A percentile compares a stretch with the other conserved stretches of the same genome.
Conservation (phyloP, 2,113 vertebrate genomes). For the Rhizomys pruinosus region DNA sequence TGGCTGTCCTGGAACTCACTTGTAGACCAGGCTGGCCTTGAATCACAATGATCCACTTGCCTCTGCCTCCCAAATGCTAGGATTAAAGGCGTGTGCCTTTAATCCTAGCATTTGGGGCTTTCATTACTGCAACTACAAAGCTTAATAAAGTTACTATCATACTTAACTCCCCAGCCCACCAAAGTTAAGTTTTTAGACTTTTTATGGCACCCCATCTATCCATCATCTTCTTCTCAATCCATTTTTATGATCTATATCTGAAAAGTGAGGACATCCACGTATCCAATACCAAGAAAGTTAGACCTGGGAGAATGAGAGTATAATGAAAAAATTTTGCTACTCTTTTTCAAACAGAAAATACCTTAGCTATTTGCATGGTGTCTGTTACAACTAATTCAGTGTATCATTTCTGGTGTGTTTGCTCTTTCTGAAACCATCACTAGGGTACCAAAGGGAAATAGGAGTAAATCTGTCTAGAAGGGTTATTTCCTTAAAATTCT, state of each 20-base stretch:
- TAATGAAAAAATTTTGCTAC: neutral
- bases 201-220: neutral
- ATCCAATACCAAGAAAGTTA: slow-evolving; percentile 4
- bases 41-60: too few relatives aligned
- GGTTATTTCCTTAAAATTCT: neutral
- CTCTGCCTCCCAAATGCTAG: too few relatives aligned
- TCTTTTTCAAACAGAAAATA: slow-evolving; percentile 5
- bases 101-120: too few relatives aligned
- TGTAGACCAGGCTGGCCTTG: too few relatives aligned
- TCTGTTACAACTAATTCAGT: neutral
- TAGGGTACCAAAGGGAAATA: neutral
- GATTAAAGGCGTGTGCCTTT: too few relatives aligned
- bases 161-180: neutral
- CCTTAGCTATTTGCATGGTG: neutral
- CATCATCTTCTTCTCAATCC: neutral
- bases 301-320: neutral
- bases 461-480: neutral
- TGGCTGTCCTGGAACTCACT: too few relatives aligned
- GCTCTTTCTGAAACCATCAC: neutral
- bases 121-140: too few relatives aligned
- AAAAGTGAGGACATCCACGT: neutral
- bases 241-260: neutral
- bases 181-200: neutral
- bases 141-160: neutral
- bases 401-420: neutral